Evolutionary conservation across 2,113 vertebrate species (phyloP).

Genomic region (Cyphomyrus plagiostoma): DNA sequence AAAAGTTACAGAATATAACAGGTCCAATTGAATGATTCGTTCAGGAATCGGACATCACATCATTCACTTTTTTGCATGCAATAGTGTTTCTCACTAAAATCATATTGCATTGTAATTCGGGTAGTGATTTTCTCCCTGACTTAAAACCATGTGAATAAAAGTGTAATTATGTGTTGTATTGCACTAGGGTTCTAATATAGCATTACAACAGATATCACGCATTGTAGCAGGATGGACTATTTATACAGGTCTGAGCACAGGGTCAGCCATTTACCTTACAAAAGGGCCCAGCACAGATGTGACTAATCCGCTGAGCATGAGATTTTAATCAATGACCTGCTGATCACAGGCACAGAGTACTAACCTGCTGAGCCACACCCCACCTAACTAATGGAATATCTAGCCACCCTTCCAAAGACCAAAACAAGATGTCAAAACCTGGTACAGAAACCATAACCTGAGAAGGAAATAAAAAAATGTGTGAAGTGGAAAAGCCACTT

Average conservation of each 20-base stretch:
- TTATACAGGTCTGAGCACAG: neutral
- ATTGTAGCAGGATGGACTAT: neutral
- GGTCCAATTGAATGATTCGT: neutral
- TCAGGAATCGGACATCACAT: neutral
- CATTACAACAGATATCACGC: neutral
- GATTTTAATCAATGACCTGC: neutral
- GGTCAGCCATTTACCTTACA: neutral
- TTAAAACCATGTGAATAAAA: neutral
- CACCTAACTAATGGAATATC: neutral
- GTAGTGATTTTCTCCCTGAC: neutral
- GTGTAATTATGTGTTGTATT: neutral
- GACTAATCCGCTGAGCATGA: neutral
- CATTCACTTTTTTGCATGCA: neutral
- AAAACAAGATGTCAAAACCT: neutral
- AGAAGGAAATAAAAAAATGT: neutral
- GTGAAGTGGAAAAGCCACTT: neutral
- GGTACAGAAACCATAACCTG: neutral
- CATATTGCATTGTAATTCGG: neutral
- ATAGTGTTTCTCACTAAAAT: neutral
- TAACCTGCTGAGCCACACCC: neutral
- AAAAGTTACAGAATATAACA: neutral
- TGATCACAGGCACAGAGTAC: neutral
- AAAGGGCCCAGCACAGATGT: neutral
- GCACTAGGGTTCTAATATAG: neutral
- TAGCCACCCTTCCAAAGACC: neutral